Conservation (phyloP, 2,113 vertebrate genomes). For the Etia nguti region DNA sequence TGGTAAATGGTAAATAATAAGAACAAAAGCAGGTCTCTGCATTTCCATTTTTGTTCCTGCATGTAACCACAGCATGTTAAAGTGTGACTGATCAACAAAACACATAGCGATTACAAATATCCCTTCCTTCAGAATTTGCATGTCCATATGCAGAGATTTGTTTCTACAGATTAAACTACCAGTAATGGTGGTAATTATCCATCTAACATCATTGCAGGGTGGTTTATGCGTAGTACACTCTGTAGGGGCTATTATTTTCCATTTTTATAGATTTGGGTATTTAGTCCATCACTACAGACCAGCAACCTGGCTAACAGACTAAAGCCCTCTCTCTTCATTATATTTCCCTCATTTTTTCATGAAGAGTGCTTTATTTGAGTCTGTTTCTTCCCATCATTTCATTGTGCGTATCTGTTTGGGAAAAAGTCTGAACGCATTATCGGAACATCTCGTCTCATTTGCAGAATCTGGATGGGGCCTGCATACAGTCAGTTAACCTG, state of each 20-base stretch:
- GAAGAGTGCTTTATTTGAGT: neutral
- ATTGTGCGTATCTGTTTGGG: neutral
- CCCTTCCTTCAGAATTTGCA: neutral
- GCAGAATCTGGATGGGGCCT: constrained; percentile 90
- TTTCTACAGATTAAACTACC: neutral
- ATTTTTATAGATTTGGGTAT: neutral
- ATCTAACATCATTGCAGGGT: neutral
- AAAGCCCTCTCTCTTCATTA: neutral
- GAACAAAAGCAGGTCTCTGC: neutral
- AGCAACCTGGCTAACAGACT: neutral
- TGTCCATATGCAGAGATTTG: neutral
- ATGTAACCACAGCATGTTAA: neutral
- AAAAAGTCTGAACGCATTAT: neutral
- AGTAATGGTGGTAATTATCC: neutral
- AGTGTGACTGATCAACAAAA: neutral
- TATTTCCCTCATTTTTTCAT: neutral
- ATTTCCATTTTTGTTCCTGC: neutral
- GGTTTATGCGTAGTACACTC: neutral
- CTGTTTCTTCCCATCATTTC: neutral
- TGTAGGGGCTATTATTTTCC: neutral
- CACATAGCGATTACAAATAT: neutral
- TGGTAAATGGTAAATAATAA: neutral
- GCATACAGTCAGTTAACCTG: constrained; percentile 89
- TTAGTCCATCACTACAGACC: neutral
- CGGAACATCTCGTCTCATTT: constrained; percentile 31